A percentile compares a stretch with the other conserved stretches of the same genome.
Conservation (phyloP, 2,113 vertebrate species). For the Oryzias woworae region DNA sequence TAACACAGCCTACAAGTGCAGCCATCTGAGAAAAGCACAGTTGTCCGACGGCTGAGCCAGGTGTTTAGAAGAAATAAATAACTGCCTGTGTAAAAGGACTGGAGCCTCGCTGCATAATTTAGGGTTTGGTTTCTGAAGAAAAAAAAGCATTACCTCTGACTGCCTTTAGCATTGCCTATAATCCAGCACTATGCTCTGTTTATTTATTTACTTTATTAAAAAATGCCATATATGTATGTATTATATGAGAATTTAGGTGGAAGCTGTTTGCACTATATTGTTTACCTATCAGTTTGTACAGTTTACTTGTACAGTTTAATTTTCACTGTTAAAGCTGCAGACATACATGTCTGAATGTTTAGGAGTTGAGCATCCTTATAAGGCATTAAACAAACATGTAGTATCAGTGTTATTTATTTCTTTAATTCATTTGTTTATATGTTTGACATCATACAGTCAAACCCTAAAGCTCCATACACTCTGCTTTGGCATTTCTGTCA, state of each 20-base stretch:
- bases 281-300: too few species aligned
- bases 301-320: too few species aligned
- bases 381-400: too few species aligned
- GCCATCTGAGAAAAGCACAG: conserved; percentile 44
- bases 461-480: too few species aligned
- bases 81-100: conserved; percentile 13
- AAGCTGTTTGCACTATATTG: too few species aligned
- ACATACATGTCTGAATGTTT: too few species aligned
- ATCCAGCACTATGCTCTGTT: conserved; percentile 1
- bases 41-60: conserved; percentile 43
- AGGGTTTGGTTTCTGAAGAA: conserved; percentile 6
- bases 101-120: conserved; percentile 3
- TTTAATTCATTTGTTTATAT: too few species aligned
- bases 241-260: background rate
- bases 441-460: too few species aligned
- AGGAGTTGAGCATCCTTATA: too few species aligned
- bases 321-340: too few species aligned
- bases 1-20: conserved; percentile 59
- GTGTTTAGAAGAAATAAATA: conserved; percentile 66
- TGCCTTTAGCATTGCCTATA: conserved; percentile 16
- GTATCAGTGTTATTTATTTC: too few species aligned
- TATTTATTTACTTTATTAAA: conserved; percentile 44
- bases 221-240: background rate
- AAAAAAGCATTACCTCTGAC: background rate
- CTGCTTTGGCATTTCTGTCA: too few species aligned